phyloP scores from a whole-genome alignment of 2,888 invertebrate genomes.

The Athalia rosae region DNA sequence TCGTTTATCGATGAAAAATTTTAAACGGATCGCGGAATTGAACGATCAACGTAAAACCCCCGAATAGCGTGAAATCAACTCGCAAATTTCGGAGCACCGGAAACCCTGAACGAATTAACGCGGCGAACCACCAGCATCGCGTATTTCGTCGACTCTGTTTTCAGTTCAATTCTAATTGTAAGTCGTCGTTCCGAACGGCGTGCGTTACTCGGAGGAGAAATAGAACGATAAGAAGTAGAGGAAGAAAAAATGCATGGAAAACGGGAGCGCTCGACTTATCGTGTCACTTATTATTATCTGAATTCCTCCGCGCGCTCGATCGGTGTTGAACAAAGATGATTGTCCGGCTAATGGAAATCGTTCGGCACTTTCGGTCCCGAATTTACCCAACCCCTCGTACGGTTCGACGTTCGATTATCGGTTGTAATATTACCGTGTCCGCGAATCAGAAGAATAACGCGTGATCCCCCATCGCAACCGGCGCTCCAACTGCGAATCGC shows the following conservation, averaged over 20 bases:
- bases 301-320: neutral
- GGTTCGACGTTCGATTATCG: too few relatives aligned
- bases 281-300: neutral
- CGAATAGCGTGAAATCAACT: neutral
- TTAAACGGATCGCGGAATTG: neutral
- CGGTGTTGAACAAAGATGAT: too few relatives aligned
- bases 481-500: too few relatives aligned
- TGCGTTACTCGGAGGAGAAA: neutral
- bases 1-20: constrained; percentile 5
- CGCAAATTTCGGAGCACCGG: neutral
- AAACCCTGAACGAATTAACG: too few relatives aligned
- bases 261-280: neutral
- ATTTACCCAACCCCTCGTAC: too few relatives aligned
- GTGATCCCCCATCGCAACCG: too few relatives aligned
- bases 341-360: too few relatives aligned
- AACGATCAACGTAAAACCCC: neutral
- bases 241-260: neutral
- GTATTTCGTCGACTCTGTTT: too few relatives aligned
- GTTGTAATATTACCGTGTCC: too few relatives aligned
- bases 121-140: too few relatives aligned
- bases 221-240: neutral
- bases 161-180: neutral
- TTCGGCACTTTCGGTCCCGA: too few relatives aligned
- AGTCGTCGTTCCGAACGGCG: neutral
- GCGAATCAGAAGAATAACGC: too few relatives aligned